Evolutionary conservation across 2,888 invertebrate species (phyloP), one percentile per base, ranked within the genome.

Genomic region (Lepeophtheirus nordmannii): DNA sequence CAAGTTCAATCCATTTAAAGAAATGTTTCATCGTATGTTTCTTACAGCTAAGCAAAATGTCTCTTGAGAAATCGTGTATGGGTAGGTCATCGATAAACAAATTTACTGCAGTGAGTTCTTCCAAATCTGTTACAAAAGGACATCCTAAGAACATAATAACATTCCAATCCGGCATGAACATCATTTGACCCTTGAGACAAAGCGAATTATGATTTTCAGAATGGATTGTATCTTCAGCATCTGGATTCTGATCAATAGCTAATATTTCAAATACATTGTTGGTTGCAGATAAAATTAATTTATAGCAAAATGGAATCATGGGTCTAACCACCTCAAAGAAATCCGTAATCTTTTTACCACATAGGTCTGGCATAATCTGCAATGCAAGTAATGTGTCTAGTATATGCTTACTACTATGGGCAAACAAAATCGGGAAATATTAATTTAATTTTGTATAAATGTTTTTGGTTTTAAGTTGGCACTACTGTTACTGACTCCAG

Each of bases 1-100:
- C 11, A 30, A 23, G 11, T 60, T 14, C 10, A 23, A 10, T 10
- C 11, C 20, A 61, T 38, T 7, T 23, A 37, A 37, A n/a, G 61
- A 2, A 23, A 37, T n/a, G 38, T 5, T 20, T 23, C 61, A 61
- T 30, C 14, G 20, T 7, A 22, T 62, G n/a, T 53, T 1, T 17
- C n/a, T 17, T 17, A 17, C 53, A 53, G 5, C 17, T 5, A 53
- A 53, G 53, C 1, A 65, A 46, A 14, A 67, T 37, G 22, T 62
- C 67, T 88, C 96, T 84, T 81, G 94, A 94, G 70, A 94, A 96
- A 74, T 97, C 97, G 74, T 97, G 96, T 87, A 97, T 91, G n/a
- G 94, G 94, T 64, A 97, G 81, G 77, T 97, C 97, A 74, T 97
- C 97, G 74, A 97, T 93, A 75, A 91, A 97, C 0, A 97, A 82